phyloP scores from a whole-genome alignment of 2,797 vertebrate genomes.

The Sebastiscus tertius region DNA sequence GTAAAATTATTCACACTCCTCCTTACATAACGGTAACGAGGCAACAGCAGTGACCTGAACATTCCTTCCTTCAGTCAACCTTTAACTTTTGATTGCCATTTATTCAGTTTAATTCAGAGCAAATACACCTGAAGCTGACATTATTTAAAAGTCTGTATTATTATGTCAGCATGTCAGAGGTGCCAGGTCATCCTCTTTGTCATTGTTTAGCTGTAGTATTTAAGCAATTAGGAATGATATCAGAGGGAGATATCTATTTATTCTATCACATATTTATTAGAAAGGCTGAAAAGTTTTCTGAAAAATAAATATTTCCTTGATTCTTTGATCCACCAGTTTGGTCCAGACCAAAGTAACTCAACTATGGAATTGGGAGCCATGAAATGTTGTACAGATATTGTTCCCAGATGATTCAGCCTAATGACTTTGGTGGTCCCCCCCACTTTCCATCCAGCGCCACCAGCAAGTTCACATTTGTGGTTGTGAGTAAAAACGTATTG shows the following conservation, averaged over 20 bases:
- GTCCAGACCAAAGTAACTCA: too few relatives aligned
- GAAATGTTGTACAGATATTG: not conserved
- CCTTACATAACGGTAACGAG: slow-evolving; percentile 28
- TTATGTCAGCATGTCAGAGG: not conserved
- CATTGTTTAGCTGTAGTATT: not conserved
- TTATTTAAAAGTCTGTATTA: not conserved
- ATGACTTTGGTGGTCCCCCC: too few relatives aligned
- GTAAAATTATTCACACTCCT: slow-evolving; percentile 32
- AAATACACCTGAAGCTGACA: too few relatives aligned
- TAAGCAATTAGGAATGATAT: not conserved
- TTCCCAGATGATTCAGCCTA: not conserved
- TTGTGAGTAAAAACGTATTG: too few relatives aligned
- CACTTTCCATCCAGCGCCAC: too few relatives aligned
- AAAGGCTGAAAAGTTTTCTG: too few relatives aligned
- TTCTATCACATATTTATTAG: too few relatives aligned
- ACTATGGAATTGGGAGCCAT: not conserved
- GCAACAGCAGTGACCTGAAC: slow-evolving; percentile 13
- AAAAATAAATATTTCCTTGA: too few relatives aligned
- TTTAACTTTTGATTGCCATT: not conserved
- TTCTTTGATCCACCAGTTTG: too few relatives aligned
- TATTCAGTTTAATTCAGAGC: not conserved
- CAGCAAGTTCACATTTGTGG: too few relatives aligned
- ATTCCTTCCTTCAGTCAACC: not conserved
- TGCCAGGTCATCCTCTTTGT: not conserved
- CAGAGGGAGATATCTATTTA: not conserved